Evolutionary conservation across 1,140 invertebrate genomes (phyloP).

Genomic region (Mya arenaria): DNA sequence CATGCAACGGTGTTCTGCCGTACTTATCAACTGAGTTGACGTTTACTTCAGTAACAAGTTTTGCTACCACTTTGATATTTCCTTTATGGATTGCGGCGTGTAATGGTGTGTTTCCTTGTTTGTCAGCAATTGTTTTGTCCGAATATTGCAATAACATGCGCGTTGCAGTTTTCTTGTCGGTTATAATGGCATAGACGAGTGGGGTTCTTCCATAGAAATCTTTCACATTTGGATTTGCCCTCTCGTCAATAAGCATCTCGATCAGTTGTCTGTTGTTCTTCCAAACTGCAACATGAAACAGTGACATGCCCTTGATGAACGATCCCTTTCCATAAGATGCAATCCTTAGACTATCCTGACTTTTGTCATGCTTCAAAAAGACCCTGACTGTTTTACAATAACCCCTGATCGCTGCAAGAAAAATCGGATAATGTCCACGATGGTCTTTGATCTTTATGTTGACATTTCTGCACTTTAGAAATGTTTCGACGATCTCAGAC

Average conservation of each 20-base stretch:
- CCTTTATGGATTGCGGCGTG: slow-evolving; percentile 33
- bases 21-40: slow-evolving; percentile 36
- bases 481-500: neutral
- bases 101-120: slow-evolving; percentile 50
- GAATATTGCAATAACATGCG: neutral
- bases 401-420: slow-evolving; percentile 19
- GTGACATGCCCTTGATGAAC: neutral
- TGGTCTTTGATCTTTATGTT: neutral
- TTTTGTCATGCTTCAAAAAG: neutral
- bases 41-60: neutral
- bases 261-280: slow-evolving; percentile 4
- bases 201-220: slow-evolving; percentile 23
- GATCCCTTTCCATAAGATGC: neutral
- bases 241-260: neutral
- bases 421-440: slow-evolving; percentile 31
- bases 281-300: slow-evolving; percentile 33
- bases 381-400: neutral
- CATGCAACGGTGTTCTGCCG: slow-evolving; percentile 48
- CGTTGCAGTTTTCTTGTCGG: neutral
- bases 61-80: neutral
- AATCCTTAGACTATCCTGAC: neutral
- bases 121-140: neutral
- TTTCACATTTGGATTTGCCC: slow-evolving; percentile 9
- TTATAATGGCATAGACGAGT: neutral
- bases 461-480: neutral